Percentiles rank a stretch among this genome's conserved stretches.
These are phyloP conservation scores for Dasysyrphus tricinctus DNA, from an alignment of 2,888 invertebrate genomes.

Conservation along the genomic window DNA sequence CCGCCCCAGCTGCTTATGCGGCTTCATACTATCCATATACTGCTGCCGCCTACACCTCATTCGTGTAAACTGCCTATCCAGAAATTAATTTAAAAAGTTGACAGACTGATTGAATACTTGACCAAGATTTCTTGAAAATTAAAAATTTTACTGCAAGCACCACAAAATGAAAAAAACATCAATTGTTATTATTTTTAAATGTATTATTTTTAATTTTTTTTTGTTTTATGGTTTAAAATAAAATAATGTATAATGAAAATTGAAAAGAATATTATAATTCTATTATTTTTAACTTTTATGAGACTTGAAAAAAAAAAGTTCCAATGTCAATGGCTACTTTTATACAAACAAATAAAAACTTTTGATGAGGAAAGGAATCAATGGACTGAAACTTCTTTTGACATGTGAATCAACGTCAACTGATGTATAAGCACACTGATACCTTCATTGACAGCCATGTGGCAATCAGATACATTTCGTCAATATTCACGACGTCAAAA, in stretches of 20 bases:
- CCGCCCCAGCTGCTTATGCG: conserved; percentile 77
- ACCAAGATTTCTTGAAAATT: conserved; percentile 30
- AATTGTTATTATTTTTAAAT: conserved; percentile 21
- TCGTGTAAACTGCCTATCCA: conserved; percentile 61
- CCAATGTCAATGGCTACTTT: not conserved
- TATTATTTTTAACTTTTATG: not conserved
- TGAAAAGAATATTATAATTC: not conserved
- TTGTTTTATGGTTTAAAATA: conserved; percentile 61
- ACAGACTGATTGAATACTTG: conserved; percentile 44
- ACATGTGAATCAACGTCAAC: too few relatives aligned
- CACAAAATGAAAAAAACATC: conserved; percentile 19
- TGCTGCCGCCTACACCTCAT: conserved; percentile 78
- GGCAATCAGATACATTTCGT: too few relatives aligned
- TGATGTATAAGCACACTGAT: too few relatives aligned
- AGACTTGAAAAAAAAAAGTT: not conserved
- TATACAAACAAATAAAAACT: not conserved
- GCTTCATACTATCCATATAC: conserved; percentile 69
- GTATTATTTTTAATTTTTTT: conserved; percentile 32
- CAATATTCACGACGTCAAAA: too few relatives aligned
- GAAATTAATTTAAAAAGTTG: not conserved
- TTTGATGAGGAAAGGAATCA: too few relatives aligned
- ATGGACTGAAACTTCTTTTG: too few relatives aligned
- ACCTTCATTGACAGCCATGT: too few relatives aligned
- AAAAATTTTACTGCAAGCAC: conserved; percentile 16
- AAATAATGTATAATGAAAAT: conserved; percentile 46